Conservation (phyloP, 2,888 invertebrate species). For the Julus scandinavius region DNA sequence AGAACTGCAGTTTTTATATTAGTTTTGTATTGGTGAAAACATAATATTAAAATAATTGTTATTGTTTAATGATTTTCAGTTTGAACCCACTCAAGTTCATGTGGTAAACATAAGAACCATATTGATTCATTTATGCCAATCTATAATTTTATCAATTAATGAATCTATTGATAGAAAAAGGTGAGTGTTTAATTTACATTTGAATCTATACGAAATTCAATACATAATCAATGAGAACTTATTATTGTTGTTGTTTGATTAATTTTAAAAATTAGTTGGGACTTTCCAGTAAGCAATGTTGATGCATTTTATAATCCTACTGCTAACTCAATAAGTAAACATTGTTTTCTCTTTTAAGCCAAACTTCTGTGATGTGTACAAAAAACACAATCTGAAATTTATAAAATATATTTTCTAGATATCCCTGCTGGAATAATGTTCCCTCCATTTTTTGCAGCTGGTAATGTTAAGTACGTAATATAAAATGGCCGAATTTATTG, state of each 20-base stretch:
- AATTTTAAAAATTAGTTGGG: constrained; percentile 51
- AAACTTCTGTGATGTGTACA: too few relatives aligned
- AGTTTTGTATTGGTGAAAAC: too few relatives aligned
- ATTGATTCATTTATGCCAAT: neutral
- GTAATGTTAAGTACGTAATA: constrained; percentile 52
- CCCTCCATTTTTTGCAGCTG: constrained; percentile 56
- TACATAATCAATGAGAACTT: too few relatives aligned
- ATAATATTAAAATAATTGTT: neutral
- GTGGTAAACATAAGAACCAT: constrained; percentile 28
- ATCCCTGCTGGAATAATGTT: constrained; percentile 56
- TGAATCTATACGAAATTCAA: too few relatives aligned
- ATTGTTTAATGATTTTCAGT: constrained; percentile 45
- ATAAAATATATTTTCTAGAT: constrained; percentile 48
- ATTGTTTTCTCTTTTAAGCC: neutral
- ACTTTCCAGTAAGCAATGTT: constrained; percentile 20
- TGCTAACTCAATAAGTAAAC: constrained; percentile 53
- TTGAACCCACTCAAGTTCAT: constrained; percentile 45
- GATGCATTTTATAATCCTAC: constrained; percentile 54
- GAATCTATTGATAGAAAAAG: constrained; percentile 48
- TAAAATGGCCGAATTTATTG: constrained; percentile 5
- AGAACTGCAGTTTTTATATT: too few relatives aligned
- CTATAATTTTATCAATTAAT: constrained; percentile 11
- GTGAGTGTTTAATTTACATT: constrained; percentile 48
- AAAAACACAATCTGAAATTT: neutral
- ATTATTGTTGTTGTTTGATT: too few relatives aligned